phyloP scores from a whole-genome alignment of 2,797 vertebrate species.

The Melanotaenia parkinsoni region DNA sequence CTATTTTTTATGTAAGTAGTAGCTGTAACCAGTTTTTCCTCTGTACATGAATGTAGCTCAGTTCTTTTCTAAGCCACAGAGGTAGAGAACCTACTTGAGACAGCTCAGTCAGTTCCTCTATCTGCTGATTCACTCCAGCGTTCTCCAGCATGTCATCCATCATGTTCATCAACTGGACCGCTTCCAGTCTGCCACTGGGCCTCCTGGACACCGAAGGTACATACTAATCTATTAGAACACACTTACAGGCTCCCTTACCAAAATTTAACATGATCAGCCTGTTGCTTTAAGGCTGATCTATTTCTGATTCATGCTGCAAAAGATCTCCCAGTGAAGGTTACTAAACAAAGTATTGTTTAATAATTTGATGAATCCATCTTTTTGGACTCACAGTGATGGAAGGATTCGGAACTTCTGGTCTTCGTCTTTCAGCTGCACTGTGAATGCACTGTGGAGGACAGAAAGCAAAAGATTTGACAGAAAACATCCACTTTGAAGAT shows the following conservation, averaged over 20 bases:
- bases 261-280: background rate
- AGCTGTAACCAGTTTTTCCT: background rate
- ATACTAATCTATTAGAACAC: background rate
- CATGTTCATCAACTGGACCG: constrained; percentile 85
- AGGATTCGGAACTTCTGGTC: constrained; percentile 86
- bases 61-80: background rate
- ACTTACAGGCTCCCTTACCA: background rate
- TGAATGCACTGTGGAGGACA: constrained; percentile 86
- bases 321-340: background rate
- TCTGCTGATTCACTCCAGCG: constrained; percentile 83
- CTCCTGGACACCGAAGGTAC: constrained; percentile 75
- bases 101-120: constrained; percentile 78
- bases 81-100: constrained; percentile 82
- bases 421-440: constrained; percentile 87
- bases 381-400: constrained; percentile 88
- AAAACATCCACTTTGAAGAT: background rate
- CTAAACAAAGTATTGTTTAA: background rate
- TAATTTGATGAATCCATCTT: constrained; percentile 2
- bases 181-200: constrained; percentile 88
- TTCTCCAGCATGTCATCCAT: constrained; percentile 92
- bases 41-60: constrained; percentile 2
- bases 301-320: background rate
- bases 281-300: background rate
- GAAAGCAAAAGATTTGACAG: background rate
- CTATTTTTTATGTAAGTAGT: background rate